Evolutionary conservation across 1,140 invertebrate species (phyloP).

Genomic region (Rhopalosiphum padi): DNA sequence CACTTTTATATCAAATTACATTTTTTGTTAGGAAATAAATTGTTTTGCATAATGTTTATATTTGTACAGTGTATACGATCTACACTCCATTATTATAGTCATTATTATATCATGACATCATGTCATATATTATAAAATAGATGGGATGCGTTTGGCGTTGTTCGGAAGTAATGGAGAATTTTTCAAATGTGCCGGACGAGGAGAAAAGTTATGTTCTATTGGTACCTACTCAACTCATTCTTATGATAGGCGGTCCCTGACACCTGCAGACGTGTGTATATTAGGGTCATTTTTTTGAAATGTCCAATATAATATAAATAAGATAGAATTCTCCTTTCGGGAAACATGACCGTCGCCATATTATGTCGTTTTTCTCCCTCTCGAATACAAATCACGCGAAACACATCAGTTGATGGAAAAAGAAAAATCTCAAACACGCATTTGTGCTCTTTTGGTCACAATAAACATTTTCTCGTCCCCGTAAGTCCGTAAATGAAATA

Average conservation of each 20-base stretch:
- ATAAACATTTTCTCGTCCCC: neutral
- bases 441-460: neutral
- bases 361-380: neutral
- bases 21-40: neutral
- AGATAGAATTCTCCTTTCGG: neutral
- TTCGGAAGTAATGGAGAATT: neutral
- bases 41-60: neutral
- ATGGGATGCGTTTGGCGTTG: neutral
- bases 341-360: neutral
- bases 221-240: neutral
- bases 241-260: neutral
- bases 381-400: neutral
- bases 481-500: neutral
- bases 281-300: slow-evolving; percentile 36
- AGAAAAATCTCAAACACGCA: neutral
- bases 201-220: neutral
- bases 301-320: neutral
- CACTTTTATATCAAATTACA: neutral
- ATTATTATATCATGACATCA: neutral
- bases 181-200: neutral
- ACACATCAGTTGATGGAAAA: neutral
- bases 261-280: slow-evolving; percentile 19
- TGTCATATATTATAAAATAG: neutral
- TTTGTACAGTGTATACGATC: neutral
- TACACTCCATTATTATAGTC: no score